Percentiles rank a stretch among this genome's conserved stretches.
phyloP scores from a whole-genome alignment of 2,113 vertebrate species.

The Mellivora capensis region DNA sequence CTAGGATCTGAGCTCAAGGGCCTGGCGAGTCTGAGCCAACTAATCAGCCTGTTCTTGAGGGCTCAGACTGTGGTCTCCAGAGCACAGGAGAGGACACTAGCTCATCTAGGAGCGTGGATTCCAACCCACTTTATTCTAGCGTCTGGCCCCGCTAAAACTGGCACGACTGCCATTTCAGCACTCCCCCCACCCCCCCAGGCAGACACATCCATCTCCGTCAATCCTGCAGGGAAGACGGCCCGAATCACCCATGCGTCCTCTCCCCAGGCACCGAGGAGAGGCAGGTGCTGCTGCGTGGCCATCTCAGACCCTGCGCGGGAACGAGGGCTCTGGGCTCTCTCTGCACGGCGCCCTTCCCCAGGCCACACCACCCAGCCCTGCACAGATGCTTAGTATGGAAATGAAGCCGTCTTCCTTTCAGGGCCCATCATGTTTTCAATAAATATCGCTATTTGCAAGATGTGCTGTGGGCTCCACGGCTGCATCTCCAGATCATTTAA shows the following conservation, averaged over 20 bases:
- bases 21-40: background rate
- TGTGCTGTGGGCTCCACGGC: slow-evolving; percentile 7
- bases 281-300: background rate
- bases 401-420: slow-evolving; percentile 36
- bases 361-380: background rate
- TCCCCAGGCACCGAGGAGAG: background rate
- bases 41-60: background rate
- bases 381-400: background rate
- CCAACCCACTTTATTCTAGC: background rate
- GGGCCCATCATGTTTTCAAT: slow-evolving; percentile 25
- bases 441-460: slow-evolving; percentile 48
- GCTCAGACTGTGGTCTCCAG: background rate
- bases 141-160: background rate
- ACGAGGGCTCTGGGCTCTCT: background rate
- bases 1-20: background rate
- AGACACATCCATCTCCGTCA: background rate
- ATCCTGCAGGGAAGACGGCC: background rate
- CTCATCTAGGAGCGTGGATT: background rate
- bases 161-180: background rate
- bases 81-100: background rate
- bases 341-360: accelerated
- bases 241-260: background rate
- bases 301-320: background rate
- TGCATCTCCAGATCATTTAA: background rate
- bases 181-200: background rate